Percentiles rank a stretch among this genome's conserved stretches.
Conservation (phyloP, 1,140 invertebrate species). For the Magallana angulata region DNA sequence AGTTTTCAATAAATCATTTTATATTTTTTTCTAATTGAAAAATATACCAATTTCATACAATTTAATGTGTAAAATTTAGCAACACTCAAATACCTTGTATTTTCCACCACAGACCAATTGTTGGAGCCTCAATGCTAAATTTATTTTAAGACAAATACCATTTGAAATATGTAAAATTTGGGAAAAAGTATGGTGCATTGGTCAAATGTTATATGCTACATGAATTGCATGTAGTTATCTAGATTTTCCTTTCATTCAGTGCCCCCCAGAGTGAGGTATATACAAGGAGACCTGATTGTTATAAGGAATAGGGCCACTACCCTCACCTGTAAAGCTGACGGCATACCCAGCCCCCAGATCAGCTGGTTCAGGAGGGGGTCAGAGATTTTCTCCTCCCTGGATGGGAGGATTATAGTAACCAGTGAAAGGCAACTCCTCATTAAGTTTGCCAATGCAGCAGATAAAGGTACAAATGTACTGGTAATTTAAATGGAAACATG, state of each 20-base stretch:
- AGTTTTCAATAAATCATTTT: too few species aligned
- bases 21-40: too few species aligned
- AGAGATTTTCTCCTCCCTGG: conserved; percentile 36
- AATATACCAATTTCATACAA: too few species aligned
- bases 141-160: too few species aligned
- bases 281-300: conserved; percentile 59
- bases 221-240: too few species aligned
- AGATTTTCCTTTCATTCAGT: conserved; percentile 45
- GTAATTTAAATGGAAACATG: not conserved
- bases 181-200: too few species aligned
- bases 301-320: conserved; percentile 48
- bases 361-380: conserved; percentile 56
- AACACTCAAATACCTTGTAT: not conserved
- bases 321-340: conserved; percentile 56
- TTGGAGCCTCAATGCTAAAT: too few species aligned
- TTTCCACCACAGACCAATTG: not conserved
- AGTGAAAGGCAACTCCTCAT: conserved; percentile 51
- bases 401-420: conserved; percentile 61
- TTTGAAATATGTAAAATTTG: too few species aligned
- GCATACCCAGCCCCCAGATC: conserved; percentile 58
- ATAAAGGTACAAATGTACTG: conserved; percentile 53
- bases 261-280: conserved; percentile 48
- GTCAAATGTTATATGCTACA: too few species aligned
- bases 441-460: conserved; percentile 51
- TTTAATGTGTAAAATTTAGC: too few species aligned